Evolutionary conservation across 2,888 invertebrate genomes (phyloP).

Genomic region (Rhopalosiphum nymphaeae): DNA sequence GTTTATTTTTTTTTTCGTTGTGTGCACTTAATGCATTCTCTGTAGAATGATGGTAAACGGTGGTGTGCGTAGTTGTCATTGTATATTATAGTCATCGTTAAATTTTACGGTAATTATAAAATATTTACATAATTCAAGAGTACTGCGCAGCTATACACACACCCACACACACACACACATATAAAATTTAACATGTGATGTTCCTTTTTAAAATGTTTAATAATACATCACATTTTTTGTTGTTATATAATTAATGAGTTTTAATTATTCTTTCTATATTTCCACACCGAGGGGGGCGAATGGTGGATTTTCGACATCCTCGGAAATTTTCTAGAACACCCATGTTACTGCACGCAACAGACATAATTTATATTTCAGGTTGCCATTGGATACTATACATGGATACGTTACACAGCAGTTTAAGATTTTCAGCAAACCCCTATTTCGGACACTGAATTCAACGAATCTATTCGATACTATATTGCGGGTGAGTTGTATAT

Average conservation of each 20-base stretch:
- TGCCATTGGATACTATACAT: conserved; percentile 23
- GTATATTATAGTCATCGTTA: conserved; percentile 36
- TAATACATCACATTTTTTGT: conserved; percentile 57
- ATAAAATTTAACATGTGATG: conserved; percentile 42
- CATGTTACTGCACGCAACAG: background rate
- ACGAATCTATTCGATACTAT: conserved; percentile 32
- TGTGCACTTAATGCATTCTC: conserved; percentile 38
- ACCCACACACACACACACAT: background rate
- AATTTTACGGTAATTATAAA: conserved; percentile 59
- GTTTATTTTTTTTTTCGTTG: background rate
- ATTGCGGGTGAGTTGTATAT: background rate
- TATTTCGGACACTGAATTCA: conserved; percentile 12
- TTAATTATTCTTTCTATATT: conserved; percentile 41
- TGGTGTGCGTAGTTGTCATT: conserved; percentile 2
- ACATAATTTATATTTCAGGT: conserved; percentile 49
- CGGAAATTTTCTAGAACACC: conserved; percentile 21
- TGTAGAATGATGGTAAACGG: conserved; percentile 16
- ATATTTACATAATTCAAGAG: conserved; percentile 60
- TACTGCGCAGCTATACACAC: conserved; percentile 12
- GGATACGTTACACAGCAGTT: background rate
- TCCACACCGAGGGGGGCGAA: background rate
- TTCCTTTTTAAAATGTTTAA: conserved; percentile 57
- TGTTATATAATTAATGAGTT: conserved; percentile 29
- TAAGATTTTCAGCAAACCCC: conserved; percentile 7
- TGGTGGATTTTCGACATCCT: conserved; percentile 3